Evolutionary conservation across 2,113 vertebrate species (phyloP), one percentile per base, ranked within the genome.

Genomic region (Baryphthengus martii): DNA sequence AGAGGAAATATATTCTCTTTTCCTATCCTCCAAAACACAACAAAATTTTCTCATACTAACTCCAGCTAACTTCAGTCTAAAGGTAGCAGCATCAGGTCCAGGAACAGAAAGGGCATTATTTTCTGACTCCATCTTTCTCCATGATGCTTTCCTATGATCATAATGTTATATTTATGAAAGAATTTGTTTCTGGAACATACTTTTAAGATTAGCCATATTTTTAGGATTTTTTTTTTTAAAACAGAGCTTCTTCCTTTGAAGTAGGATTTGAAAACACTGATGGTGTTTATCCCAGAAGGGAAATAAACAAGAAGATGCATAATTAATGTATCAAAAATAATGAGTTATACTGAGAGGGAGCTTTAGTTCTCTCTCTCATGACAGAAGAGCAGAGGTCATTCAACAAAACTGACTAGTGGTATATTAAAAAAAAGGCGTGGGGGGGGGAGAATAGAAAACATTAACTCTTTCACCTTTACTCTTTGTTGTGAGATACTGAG

Each of bases 231-330:
- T 77, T 91, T 80, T 59, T 74, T 52, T 15, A 52, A 91, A 88
- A 61, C 19, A 90, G 47, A 87, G 29, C 26, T 74, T 56, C 55
- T 75, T 95, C 52, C 82, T 96, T 97, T 96, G 82, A 96, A 96
- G 92, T 4, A 88, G 92, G 70, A 95, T 94, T 95, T 95, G 85
- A 90, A 96, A 93, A 93, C 47, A 80, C 5, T 71, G 78, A 80
- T 85, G 90, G 21, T 90, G 79, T 93, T 96, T 96, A 96, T 93
- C 95, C 93, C 93, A 94, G 88, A 94, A 95, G 93, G 93, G 88
- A 96, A 96, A 96, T 86, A 92, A 97, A 94, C 71, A 95, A 77
- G 90, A 86, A 17, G 47, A 94, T 71, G 72, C 61, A 91, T 93
- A 96, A 96, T 93, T 97, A 94, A 95, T 65, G 18, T 33, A 88